Base-by-base conservation (phyloP, 2,113 vertebrate species). In the Ivindomyrus marchei region DNA sequence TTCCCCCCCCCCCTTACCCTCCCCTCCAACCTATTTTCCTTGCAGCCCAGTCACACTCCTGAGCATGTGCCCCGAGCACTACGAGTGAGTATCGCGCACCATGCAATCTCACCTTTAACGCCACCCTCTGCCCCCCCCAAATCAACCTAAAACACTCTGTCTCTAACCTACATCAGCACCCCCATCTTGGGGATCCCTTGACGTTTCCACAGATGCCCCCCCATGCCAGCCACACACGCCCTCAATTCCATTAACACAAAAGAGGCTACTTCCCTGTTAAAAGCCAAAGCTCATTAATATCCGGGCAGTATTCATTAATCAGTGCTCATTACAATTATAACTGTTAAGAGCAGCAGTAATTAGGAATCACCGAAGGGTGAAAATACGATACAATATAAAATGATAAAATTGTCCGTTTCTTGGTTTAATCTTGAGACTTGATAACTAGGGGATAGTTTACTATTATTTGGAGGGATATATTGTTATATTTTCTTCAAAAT, bases 311-410 rank as follows among this genome's bases (percentile, higher is more conserved):
- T 86, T 27, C n/a, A 86, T 86, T 27, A 86, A 27, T 49, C 24
- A 27, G 84, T 86, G 11, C n/a, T 87, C 49, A 56, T 87, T 87
- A 87, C 4, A 31, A 87, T 87, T 87, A 47, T 87, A n/a, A 8
- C 27, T 87, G 50, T 87, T 53, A 31, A 53, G 50, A 52, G 50
- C 85, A 36, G 85, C 85, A 53, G 85, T 50, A 52, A 45, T 52
- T 31, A 50, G 47, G 49, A 10, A 53, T 27, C 24, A 87, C 85
- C 19, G n/a, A 87, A 87, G n/a, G 15, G 50, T 87, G 50, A 52
- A 53, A 87, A 86, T 86, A 49, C 62, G 1, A 31, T 80, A 42
- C 11, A 80, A 80, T 80, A 17, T 17, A 39, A 80, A 80, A 42
- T 21, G 31, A 80, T 42, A 39, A 80, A 80, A 80, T 80, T 77